Percentiles rank a stretch among this genome's conserved stretches.
These are phyloP conservation scores for Microtus richardsoni DNA, from an alignment of 2,113 vertebrate genomes.

Conservation along the genomic window DNA sequence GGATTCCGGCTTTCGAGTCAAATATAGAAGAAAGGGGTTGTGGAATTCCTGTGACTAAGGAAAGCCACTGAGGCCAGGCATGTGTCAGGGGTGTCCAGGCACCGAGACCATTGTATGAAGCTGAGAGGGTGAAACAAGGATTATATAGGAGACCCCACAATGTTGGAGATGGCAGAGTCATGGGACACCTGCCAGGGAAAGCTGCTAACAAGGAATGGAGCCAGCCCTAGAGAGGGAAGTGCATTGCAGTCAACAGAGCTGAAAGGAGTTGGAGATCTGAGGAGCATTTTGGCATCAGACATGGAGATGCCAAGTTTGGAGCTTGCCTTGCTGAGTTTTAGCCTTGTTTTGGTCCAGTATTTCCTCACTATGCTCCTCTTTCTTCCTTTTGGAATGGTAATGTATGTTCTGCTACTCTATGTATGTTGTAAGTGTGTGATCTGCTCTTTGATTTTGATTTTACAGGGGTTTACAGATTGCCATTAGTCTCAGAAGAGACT, in stretches of 20 bases:
- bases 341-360: neutral
- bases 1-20: neutral
- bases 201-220: neutral
- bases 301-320: neutral
- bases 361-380: neutral
- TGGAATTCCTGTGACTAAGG: neutral
- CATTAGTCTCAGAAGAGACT: neutral
- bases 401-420: neutral
- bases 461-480: neutral
- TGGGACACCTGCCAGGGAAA: neutral
- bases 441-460: neutral
- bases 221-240: neutral
- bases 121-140: neutral
- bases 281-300: neutral
- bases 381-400: neutral
- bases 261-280: neutral
- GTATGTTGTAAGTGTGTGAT: neutral
- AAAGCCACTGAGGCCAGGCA: neutral
- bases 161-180: neutral
- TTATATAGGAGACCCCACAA: neutral
- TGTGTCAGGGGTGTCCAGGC: neutral
- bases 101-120: neutral
- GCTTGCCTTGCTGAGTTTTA: neutral
- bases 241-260: too few relatives aligned
- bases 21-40: neutral